A percentile compares a stretch with the other conserved stretches of the same genome.
Conservation (phyloP, 37 sponge, comb jelly and placozoan genomes). For the Lycopodina hypogea region DNA sequence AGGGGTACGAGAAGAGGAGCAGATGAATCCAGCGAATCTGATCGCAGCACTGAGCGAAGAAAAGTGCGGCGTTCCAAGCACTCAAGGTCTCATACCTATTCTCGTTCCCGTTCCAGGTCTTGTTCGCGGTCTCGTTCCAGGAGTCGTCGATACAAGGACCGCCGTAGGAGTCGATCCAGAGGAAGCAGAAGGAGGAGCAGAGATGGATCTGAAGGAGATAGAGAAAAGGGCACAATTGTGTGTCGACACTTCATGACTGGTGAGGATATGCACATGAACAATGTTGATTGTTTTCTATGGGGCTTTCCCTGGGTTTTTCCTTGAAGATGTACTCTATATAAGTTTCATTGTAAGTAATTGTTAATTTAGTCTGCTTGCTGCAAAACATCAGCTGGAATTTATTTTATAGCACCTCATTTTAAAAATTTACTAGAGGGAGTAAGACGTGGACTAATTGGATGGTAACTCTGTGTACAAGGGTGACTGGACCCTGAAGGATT, state of each 20-base stretch:
- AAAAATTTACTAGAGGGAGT: too few species aligned
- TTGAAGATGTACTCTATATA: neutral
- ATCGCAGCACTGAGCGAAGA: neutral
- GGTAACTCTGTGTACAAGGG: too few species aligned
- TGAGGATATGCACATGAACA: neutral
- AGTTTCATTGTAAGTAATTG: too few species aligned
- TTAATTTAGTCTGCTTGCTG: too few species aligned
- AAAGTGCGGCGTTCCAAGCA: too few species aligned
- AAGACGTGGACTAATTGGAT: too few species aligned
- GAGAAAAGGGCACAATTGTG: constrained; percentile 4
- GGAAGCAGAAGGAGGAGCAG: neutral
- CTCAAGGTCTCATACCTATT: neutral
- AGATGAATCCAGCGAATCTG: neutral
- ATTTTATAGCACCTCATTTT: too few species aligned
- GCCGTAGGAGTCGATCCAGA: neutral
- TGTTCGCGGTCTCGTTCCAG: constrained; percentile 6
- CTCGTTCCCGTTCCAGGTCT: neutral
- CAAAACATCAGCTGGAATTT: too few species aligned
- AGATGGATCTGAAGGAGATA: neutral
- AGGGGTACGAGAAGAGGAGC: neutral
- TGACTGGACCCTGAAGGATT: too few species aligned
- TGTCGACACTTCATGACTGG: constrained; percentile 43
- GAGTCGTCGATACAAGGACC: neutral
- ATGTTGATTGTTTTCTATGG: neutral
- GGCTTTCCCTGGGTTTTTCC: neutral